phyloP scores from a whole-genome alignment of 2,888 invertebrate species.

The Dendrolimus pini region DNA sequence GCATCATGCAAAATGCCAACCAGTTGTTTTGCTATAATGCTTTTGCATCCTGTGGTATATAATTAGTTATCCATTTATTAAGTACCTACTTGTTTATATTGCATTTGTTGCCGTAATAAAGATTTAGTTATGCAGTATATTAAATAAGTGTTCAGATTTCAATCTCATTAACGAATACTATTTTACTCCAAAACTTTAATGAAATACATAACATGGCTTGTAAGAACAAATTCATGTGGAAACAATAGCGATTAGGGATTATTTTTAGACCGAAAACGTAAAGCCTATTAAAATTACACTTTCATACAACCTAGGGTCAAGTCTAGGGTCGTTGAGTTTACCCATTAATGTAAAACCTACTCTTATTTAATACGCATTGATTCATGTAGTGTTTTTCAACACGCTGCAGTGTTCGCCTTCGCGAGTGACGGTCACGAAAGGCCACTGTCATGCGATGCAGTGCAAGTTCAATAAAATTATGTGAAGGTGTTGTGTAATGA shows the following conservation, averaged over 20 bases:
- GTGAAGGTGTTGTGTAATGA: background rate
- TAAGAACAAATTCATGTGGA: too few relatives aligned
- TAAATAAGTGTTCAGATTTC: too few relatives aligned
- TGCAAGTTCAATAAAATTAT: background rate
- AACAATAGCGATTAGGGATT: too few relatives aligned
- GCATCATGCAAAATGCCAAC: background rate
- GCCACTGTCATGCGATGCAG: conserved; percentile 4
- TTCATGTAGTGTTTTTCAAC: conserved; percentile 2
- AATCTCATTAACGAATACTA: too few relatives aligned
- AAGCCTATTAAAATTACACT: background rate
- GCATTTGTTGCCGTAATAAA: background rate
- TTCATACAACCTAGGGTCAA: background rate
- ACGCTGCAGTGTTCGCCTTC: conserved; percentile 2
- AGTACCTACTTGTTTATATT: background rate
- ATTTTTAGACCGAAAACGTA: too few relatives aligned
- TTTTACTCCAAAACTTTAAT: too few relatives aligned
- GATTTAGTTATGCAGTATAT: too few relatives aligned
- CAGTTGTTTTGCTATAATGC: background rate
- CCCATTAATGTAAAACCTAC: background rate
- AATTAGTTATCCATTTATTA: background rate
- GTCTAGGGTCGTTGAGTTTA: background rate
- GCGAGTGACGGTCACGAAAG: conserved; percentile 4
- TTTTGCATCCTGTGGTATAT: too few relatives aligned
- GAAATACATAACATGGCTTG: too few relatives aligned
- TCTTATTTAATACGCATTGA: background rate